phyloP scores from a whole-genome alignment of 2,888 invertebrate genomes.

The Nipponacmea schrenckii region DNA sequence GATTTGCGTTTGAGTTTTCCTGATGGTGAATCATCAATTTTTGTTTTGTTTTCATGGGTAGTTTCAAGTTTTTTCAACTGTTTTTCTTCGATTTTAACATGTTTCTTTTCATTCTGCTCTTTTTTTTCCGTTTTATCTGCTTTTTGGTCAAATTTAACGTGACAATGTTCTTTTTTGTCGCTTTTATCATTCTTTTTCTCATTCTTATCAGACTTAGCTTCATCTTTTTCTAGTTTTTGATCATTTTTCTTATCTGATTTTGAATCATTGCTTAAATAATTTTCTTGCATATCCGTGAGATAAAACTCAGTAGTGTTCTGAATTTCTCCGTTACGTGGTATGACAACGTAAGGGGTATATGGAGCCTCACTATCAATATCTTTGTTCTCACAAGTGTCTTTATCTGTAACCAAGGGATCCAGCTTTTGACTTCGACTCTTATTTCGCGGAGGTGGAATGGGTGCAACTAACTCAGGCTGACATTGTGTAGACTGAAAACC shows the following conservation, averaged over 20 bases:
- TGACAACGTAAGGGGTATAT: not conserved
- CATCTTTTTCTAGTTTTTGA: not conserved
- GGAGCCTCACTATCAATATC: not conserved
- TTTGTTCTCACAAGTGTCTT: slow-evolving; percentile 9
- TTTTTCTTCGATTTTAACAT: no score
- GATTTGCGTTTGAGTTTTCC: not conserved
- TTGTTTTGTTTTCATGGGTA: no score
- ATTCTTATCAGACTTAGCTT: not conserved
- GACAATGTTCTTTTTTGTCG: no score
- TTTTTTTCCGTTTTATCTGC: no score
- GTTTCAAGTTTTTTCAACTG: no score
- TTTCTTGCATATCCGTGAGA: no score
- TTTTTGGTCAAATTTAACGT: no score
- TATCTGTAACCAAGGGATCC: slow-evolving; percentile 22
- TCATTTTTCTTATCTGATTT: not conserved
- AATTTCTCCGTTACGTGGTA: not conserved
- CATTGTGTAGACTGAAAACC: slow-evolving; percentile 44
- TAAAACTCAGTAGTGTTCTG: not conserved
- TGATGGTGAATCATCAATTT: no score
- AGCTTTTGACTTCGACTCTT: slow-evolving; percentile 27
- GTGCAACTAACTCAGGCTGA: slow-evolving; percentile 34
- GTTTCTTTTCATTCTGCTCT: no score
- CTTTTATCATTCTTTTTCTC: not conserved
- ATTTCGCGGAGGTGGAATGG: slow-evolving; percentile 37
- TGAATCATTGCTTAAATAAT: not conserved